A percentile compares a stretch with the other conserved stretches of the same genome.
These are phyloP conservation scores for Mobula hypostoma DNA, from an alignment of 2,113 vertebrate genomes.

Conservation along the genomic window DNA sequence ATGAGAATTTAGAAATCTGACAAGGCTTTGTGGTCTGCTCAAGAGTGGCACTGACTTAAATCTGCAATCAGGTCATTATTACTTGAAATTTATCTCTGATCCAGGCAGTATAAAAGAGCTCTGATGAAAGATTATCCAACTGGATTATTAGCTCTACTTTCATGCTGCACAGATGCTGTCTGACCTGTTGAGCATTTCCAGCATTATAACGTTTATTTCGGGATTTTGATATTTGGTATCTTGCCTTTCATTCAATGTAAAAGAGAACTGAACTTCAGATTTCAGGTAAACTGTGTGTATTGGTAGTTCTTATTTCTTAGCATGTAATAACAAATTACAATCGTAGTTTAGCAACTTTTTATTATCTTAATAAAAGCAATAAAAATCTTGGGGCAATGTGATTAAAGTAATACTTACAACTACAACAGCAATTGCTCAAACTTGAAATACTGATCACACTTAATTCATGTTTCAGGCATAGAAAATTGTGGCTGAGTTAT, in stretches of 20 bases:
- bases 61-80: not conserved
- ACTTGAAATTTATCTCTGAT: not conserved
- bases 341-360: not conserved
- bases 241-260: not conserved
- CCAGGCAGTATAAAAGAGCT: too few relatives aligned
- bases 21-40: not conserved
- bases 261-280: not conserved
- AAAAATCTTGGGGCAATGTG: not conserved
- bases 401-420: not conserved
- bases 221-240: too few relatives aligned
- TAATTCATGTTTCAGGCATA: constrained; percentile 9
- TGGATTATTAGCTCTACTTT: too few relatives aligned
- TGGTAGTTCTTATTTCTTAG: not conserved
- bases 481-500: not conserved
- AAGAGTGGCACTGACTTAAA: not conserved
- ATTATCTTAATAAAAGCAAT: not conserved
- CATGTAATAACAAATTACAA: constrained; percentile 13
- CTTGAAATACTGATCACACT: not conserved
- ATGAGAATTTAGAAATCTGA: not conserved
- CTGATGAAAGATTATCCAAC: too few relatives aligned
- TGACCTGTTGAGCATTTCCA: too few relatives aligned
- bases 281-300: not conserved
- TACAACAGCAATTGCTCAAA: not conserved
- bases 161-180: too few relatives aligned
- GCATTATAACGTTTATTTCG: too few relatives aligned